Evolutionary conservation across 2,797 vertebrate genomes (phyloP), one percentile per base, ranked within the genome.

Genomic region (Sciurus vulgaris): DNA sequence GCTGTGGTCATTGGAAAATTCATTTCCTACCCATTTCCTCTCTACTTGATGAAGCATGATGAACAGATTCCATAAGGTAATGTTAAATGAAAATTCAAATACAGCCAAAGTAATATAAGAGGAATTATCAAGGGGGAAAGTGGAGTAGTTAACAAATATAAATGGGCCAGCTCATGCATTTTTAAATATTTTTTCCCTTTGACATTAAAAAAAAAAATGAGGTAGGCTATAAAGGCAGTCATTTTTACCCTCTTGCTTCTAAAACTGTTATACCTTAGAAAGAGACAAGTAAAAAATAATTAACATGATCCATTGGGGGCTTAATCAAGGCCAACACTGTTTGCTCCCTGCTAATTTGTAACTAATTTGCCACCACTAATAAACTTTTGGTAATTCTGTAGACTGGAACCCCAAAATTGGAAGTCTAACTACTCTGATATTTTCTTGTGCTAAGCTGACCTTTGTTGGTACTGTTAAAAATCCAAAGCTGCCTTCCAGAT

Each of bases 331-430:
- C 72, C 47, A 76, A 35, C 61, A 33, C 13, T 86, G 59, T 86
- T 70, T 94, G 81, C n/a, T 63, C n/a, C 54, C n/a, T 78, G 56
- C 67, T 96, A 49, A 95, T 92, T 86, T 95, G 72, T 76, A 89
- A 92, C 61, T 87, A 17, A 89, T 89, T 89, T 78, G 85, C 69
- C 89, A 67, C 65, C 38, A 3, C 44, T 85, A 18, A 81, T 73
- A 74, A 18, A 63, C 79, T 79, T 92, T 61, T 65, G 77, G 79
- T 38, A 70, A 51, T 73, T 44, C 69, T 61, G 35, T n/a, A n/a
- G 61, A 49, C 33, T 9, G 2, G 65, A 78, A 67, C 56, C 51
- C 49, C 54, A 83, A 18, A 4, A 15, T 14, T 54, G 61, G 63
- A 22, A 49, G 15, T 51, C 22, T 9, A 54, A 24, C 15, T 54